Evolutionary conservation across 1,140 invertebrate genomes (phyloP).

Genomic region (Samia ricini): DNA sequence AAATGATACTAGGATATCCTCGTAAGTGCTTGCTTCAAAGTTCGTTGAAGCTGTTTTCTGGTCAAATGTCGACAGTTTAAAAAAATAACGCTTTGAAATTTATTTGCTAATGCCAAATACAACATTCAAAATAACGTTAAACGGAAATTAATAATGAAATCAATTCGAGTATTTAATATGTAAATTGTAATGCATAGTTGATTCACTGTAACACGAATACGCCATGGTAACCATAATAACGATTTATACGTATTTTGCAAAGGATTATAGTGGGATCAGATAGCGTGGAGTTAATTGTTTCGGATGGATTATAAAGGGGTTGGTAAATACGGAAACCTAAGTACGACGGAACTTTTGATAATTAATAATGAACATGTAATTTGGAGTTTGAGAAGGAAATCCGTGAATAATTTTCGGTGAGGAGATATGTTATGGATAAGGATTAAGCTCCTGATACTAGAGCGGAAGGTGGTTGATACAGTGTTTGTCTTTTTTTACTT

Average conservation of each 20-base stretch:
- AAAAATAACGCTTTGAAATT: too few species aligned
- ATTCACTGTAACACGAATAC: background rate
- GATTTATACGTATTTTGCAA: conserved; percentile 21
- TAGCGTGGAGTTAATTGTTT: conserved; percentile 24
- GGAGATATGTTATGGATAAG: background rate
- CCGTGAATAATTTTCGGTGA: background rate
- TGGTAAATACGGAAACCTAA: background rate
- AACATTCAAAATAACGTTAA: too few species aligned
- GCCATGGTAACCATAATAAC: background rate
- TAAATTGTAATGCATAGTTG: background rate
- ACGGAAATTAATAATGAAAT: too few species aligned
- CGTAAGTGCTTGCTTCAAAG: too few species aligned
- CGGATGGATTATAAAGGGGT: conserved; percentile 19
- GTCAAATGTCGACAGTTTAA: too few species aligned
- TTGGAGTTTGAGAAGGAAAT: background rate
- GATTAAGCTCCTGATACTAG: background rate
- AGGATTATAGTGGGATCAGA: conserved; percentile 22
- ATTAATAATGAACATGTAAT: conserved; percentile 1
- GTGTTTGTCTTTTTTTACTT: too few species aligned
- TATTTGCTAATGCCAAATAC: too few species aligned
- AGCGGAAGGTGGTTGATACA: too few species aligned
- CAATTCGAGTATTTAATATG: too few species aligned
- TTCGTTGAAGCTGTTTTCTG: too few species aligned
- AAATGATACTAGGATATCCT: too few species aligned
- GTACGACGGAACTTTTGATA: background rate